Base-by-base conservation (phyloP, 2,888 invertebrate genomes). In the Netelia virgata region DNA sequence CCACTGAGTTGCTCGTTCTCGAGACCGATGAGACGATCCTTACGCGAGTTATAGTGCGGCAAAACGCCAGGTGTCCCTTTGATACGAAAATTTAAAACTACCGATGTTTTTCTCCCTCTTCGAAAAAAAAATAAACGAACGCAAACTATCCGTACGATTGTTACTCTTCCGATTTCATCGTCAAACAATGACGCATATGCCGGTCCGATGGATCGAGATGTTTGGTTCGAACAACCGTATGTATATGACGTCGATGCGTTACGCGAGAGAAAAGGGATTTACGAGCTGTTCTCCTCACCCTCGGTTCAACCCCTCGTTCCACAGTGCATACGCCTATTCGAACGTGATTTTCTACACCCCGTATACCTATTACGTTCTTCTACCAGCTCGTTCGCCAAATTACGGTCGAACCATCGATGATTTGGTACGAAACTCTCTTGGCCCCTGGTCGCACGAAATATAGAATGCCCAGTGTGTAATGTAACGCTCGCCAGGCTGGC, bases 351-450 rank as follows among this genome's bases (percentile, higher is more conserved):
- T 79, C 80, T 86, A 86, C 83, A 85, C 83, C 72, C 81, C 75
- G 61, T 59, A 36, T 59, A 36, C 68, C 53, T 11, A 64, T 20
- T 18, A 55, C 2, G 23, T 55, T 55, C 11, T 55, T 43, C 64
- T 61, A 50, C 43, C 43, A 50, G 81, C 80, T 80, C 72, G 77
- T 86, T 87, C 82, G 87, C 86, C 84, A 87, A 88, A 88, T 88
- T 87, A 88, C 86, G 85, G 83, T 84, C 86, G 75, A 86, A 82
- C 68, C 84, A 74, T 82, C 83, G 80, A 83, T 87, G 88, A 88
- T 88, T 86, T 86, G 87, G 77, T 78, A 76, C 64, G 70, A 82
- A 72, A 64, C 20, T 76, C 82, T 82, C 82, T 74, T 83, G 85
- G 82, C 69, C 78, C 77, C 36, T 6, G 36, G 76, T 83, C 76